Base-by-base conservation (phyloP, 2,113 vertebrate species). In the Sylvilagus bachmani region DNA sequence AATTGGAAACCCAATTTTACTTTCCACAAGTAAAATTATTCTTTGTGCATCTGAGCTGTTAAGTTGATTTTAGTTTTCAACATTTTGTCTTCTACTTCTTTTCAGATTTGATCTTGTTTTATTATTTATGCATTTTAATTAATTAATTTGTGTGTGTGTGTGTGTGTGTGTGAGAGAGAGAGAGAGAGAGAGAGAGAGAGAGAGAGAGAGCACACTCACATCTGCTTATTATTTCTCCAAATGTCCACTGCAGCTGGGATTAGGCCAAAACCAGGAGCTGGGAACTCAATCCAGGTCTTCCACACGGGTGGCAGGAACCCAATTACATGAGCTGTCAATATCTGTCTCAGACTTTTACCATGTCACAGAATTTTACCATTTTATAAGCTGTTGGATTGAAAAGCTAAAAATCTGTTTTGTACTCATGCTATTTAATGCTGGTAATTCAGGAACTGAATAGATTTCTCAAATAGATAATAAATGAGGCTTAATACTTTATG, bases 401-500 rank as follows among this genome's bases (percentile, higher is more conserved):
- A 13, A 84, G 36, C 25, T 66, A 5, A 71, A 94, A 80, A 38
- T 64, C 21, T 19, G n/a, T 21, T 75, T 67, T 81, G 36, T 31
- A n/a, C 24, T 81, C 16, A 33, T 29, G 4, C 19, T 14, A 51
- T 66, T 78, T 44, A 44, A 27, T 19, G n/a, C 49, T 58, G 73
- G 73, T 10, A 73, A 8, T 31, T 75, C 31, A 51, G 9, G 93
- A 77, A 13, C 29, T 86, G 13, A 16, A 25, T 38, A 62, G 19
- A 13, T 67, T 19, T 83, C 31, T 24, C 33, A 93, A 36, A 29
- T 21, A 78, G 31, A 71, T 95, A 71, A 49, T 86, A 96, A 71
- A 67, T 24, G 51, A 33, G 38, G 9, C 6, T 89, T 90, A 93
- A 91, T 69, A 53, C 24, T 92, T 92, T 64, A 81, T 91, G 67